Evolutionary conservation across 2,888 invertebrate species (phyloP).

Genomic region (Ochropacha duplaris): DNA sequence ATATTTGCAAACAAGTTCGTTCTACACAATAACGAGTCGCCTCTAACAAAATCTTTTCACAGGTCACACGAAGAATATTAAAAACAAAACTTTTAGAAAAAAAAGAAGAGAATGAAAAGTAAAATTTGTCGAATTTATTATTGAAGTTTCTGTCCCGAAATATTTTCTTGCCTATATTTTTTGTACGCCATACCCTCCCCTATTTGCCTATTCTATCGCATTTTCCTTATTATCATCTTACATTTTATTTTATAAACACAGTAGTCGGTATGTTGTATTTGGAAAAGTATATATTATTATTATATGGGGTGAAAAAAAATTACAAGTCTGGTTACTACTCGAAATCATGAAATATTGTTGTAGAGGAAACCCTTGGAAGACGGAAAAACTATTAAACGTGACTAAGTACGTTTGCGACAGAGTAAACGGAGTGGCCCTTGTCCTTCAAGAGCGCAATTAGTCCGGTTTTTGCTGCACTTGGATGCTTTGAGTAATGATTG

Average conservation of each 20-base stretch:
- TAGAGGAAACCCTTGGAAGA: conserved; percentile 43
- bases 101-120: conserved; percentile 35
- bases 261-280: conserved; percentile 16
- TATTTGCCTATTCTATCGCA: conserved; percentile 32
- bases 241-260: conserved; percentile 35
- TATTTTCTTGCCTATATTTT: conserved; percentile 31
- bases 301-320: neutral
- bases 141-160: conserved; percentile 36
- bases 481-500: conserved; percentile 78
- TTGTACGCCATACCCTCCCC: conserved; percentile 28
- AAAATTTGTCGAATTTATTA: conserved; percentile 32
- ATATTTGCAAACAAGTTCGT: conserved; percentile 60
- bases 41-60: conserved; percentile 44
- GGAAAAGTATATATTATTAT: conserved; percentile 3
- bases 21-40: conserved; percentile 44
- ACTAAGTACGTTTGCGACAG: conserved; percentile 76
- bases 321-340: conserved; percentile 4
- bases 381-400: conserved; percentile 77
- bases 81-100: conserved; percentile 37
- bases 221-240: conserved; percentile 42
- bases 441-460: conserved; percentile 80
- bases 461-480: conserved; percentile 74
- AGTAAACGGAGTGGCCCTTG: conserved; percentile 67
- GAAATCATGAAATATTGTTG: conserved; percentile 10
- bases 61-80: conserved; percentile 47